phyloP scores from a whole-genome alignment of 1,140 invertebrate genomes.

The Drosophila orena region DNA sequence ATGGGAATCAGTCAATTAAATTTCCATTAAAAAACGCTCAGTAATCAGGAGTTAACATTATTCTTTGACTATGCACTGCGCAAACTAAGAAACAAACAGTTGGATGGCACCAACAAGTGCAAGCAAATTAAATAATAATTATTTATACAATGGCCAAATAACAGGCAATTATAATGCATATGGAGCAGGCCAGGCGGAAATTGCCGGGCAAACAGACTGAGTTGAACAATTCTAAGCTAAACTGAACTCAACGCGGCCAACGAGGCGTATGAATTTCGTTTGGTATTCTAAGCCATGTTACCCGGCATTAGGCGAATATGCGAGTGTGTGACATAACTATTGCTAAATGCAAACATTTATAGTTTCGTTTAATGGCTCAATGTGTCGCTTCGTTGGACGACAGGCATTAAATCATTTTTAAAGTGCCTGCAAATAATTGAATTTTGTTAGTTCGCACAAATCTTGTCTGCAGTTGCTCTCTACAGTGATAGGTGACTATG shows the following conservation, averaged over 20 bases:
- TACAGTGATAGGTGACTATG: background rate
- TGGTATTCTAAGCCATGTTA: conserved; percentile 63
- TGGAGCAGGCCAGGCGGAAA: conserved; percentile 54
- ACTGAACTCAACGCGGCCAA: conserved; percentile 27
- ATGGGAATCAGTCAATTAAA: conserved; percentile 45
- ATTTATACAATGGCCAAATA: conserved; percentile 69
- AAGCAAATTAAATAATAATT: conserved; percentile 78
- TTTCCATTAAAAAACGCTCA: conserved; percentile 65
- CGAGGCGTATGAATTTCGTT: conserved; percentile 66
- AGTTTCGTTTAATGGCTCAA: conserved; percentile 75
- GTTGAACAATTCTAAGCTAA: conserved; percentile 17
- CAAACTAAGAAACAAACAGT: conserved; percentile 55
- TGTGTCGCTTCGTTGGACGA: conserved; percentile 39
- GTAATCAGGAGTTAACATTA: conserved; percentile 55
- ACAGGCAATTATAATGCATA: conserved; percentile 59
- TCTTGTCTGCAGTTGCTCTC: conserved; percentile 8
- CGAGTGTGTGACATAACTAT: conserved; percentile 56
- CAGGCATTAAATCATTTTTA: conserved; percentile 77
- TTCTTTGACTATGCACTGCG: conserved; percentile 46
- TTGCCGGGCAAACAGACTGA: conserved; percentile 7
- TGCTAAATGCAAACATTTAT: conserved; percentile 69
- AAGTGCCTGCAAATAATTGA: conserved; percentile 72
- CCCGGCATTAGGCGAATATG: conserved; percentile 8
- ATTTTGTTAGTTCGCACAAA: conserved; percentile 61
- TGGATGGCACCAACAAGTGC: conserved; percentile 54